Evolutionary conservation across 1,140 invertebrate species (phyloP).

Genomic region (Papilio helenus): DNA sequence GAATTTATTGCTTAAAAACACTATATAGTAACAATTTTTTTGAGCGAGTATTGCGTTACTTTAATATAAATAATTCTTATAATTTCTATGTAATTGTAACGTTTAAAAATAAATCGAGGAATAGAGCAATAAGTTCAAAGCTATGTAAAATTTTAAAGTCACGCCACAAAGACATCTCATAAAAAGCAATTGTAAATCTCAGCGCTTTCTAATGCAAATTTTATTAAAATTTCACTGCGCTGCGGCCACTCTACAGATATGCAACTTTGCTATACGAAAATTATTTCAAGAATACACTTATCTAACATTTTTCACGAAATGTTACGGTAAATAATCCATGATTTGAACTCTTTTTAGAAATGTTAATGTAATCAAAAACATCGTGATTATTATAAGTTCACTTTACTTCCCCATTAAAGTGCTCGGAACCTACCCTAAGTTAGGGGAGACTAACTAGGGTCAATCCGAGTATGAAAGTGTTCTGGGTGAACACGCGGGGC

Average conservation of each 20-base stretch:
- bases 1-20: too few relatives aligned
- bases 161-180: slow-evolving; percentile 28
- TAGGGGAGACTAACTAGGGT: too few relatives aligned
- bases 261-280: slow-evolving; percentile 17
- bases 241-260: slow-evolving; percentile 13
- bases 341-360: not conserved
- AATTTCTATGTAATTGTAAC: not conserved
- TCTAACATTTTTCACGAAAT: not conserved
- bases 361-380: not conserved
- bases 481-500: too few relatives aligned
- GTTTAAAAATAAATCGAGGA: not conserved
- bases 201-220: slow-evolving; percentile 28
- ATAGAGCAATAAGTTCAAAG: not conserved
- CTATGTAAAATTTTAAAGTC: slow-evolving; percentile 22
- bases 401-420: too few relatives aligned
- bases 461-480: too few relatives aligned
- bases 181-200: slow-evolving; percentile 27
- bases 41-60: too few relatives aligned
- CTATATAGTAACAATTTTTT: too few relatives aligned
- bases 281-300: slow-evolving; percentile 10
- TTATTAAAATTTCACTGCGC: slow-evolving; percentile 26
- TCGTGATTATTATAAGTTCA: too few relatives aligned
- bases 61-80: too few relatives aligned
- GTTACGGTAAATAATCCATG: not conserved
- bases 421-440: too few relatives aligned